Conservation (phyloP, 1,140 invertebrate genomes). For the Centruroides sculpturatus region DNA sequence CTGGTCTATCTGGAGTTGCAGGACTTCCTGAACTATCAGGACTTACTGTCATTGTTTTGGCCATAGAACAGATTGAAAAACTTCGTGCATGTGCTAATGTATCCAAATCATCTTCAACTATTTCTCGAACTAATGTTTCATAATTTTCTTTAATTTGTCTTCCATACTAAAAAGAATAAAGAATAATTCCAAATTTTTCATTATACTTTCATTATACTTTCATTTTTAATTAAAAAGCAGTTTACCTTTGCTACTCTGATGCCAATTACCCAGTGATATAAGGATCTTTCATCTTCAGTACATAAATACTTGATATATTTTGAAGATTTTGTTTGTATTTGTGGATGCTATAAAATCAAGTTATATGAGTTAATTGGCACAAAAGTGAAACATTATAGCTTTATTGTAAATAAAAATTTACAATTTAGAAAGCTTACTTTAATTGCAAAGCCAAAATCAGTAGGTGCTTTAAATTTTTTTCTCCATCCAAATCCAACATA, state of each 20-base stretch:
- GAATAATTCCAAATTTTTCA: neutral
- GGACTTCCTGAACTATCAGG: slow-evolving; percentile 13
- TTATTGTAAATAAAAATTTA: too few relatives aligned
- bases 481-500: slow-evolving; percentile 92
- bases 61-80: slow-evolving; percentile 38
- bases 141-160: slow-evolving; percentile 69
- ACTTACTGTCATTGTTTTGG: slow-evolving; percentile 17
- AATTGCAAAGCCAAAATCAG: slow-evolving; percentile 87
- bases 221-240: neutral
- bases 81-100: slow-evolving; percentile 57
- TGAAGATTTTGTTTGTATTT: slow-evolving; percentile 69
- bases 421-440: slow-evolving; percentile 37
- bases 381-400: too few relatives aligned
- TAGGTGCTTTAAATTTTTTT: slow-evolving; percentile 95
- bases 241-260: slow-evolving; percentile 80
- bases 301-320: slow-evolving; percentile 97
- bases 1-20: slow-evolving; percentile 13
- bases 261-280: slow-evolving; percentile 86
- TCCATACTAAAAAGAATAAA: slow-evolving; percentile 43
- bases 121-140: slow-evolving; percentile 60
- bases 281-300: slow-evolving; percentile 69
- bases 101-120: slow-evolving; percentile 69
- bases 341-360: slow-evolving; percentile 46
- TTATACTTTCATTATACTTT: neutral
- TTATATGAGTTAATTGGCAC: too few relatives aligned